Evolutionary conservation across 2,113 vertebrate species (phyloP), one percentile per base, ranked within the genome.

Genomic region (Caranx ignobilis): DNA sequence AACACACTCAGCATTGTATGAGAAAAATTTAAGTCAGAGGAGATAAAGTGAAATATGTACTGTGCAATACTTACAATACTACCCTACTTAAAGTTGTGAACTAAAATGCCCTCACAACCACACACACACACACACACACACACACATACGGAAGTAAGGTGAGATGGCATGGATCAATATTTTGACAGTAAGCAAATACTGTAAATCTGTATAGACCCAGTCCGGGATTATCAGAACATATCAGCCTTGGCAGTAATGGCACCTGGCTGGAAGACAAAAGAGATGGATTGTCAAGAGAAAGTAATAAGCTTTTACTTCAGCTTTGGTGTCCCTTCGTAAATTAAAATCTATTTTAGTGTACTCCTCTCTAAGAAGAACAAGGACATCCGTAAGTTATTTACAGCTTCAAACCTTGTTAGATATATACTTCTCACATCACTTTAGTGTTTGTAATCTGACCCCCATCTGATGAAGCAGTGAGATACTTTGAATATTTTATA

Each of bases 271-370:
- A 32, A 68, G 48, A 45, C 32, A 10, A 31, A 55, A 21, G 34
- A 62, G 55, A 72, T 52, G 62, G 66, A 75, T 79, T 67, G 50
- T 45, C 1, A 13, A 45, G 52, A 48, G 39, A 64, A 64, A 50
- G 68, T 67, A 61, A 66, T 77, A 54, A 43, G 57, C 21, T 50
- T 69, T 76, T 67, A 26, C 72, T 57, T 54, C 26, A 52, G 19
- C 56, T 43, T 63, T 41, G 48, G 52, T 5, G 2, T 75, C n/a
- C 34, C 60, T 34, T 78, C 32, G 32, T 84, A 89, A 79, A 81
- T 84, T 76, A 68, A 70, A 84, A 83, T 81, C 73, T 77, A 85
- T 86, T 83, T 88, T 68, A 64, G 65, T 86, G 73, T 57, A 74
- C 63, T 61, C 37, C 60, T 31, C 54, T 82, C 75, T 10, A 19